A percentile compares a stretch with the other conserved stretches of the same genome.
Conservation (phyloP, 2,888 invertebrate species). For the Teleiodes luculella region DNA sequence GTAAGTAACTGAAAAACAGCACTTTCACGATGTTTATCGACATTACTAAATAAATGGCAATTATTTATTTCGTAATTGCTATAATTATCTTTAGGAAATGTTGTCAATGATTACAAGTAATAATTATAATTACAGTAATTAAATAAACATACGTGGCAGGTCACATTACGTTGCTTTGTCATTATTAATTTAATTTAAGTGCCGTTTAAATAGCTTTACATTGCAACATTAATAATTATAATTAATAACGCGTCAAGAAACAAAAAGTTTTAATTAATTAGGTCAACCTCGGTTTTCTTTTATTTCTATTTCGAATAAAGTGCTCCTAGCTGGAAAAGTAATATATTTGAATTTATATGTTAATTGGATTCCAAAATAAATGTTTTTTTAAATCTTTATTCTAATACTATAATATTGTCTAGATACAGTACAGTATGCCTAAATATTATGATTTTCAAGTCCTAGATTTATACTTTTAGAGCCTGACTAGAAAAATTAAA, state of each 20-base stretch:
- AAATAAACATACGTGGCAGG: not conserved
- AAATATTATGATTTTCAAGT: too few relatives aligned
- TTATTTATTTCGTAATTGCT: conserved; percentile 12
- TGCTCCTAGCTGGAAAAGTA: too few relatives aligned
- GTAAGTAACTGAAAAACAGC: not conserved
- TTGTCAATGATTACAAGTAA: conserved; percentile 15
- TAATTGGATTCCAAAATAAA: not conserved
- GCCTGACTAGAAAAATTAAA: not conserved
- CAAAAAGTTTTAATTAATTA: not conserved
- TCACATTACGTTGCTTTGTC: not conserved
- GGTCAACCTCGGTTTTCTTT: too few relatives aligned
- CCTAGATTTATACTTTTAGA: not conserved
- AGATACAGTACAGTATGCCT: too few relatives aligned
- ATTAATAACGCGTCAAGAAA: not conserved
- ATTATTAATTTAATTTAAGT: not conserved
- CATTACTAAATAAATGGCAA: not conserved
- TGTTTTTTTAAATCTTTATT: not conserved
- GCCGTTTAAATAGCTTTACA: too few relatives aligned
- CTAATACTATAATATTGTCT: too few relatives aligned
- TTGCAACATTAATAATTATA: not conserved
- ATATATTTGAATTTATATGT: not conserved
- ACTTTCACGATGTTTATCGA: conserved; percentile 6
- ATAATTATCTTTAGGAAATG: conserved; percentile 18
- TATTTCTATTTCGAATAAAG: too few relatives aligned
- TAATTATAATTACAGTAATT: conserved; percentile 14